Conservation (phyloP, 1,140 invertebrate species). For the Adelges cooleyi region DNA sequence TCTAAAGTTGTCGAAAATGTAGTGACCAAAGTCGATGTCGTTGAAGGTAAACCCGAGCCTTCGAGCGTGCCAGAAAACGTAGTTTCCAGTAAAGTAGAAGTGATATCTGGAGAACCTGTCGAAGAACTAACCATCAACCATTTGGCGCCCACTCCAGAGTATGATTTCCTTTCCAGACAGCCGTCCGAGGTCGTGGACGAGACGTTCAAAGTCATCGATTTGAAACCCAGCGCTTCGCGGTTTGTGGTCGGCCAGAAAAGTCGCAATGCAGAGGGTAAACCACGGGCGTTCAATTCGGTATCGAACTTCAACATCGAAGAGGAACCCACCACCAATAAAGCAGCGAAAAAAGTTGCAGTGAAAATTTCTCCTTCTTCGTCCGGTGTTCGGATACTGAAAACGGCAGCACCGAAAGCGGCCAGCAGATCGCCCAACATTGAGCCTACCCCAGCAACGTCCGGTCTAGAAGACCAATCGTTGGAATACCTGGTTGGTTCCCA, state of each 20-base stretch:
- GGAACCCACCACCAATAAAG: slow-evolving; percentile 69
- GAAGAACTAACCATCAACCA: slow-evolving; percentile 48
- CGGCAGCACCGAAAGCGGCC: slow-evolving; percentile 45
- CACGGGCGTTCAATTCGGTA: slow-evolving; percentile 64
- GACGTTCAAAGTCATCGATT: slow-evolving; percentile 50
- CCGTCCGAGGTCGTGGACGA: slow-evolving; percentile 67
- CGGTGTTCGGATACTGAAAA: slow-evolving; percentile 51
- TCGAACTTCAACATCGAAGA: slow-evolving; percentile 72
- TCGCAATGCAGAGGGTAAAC: slow-evolving; percentile 42
- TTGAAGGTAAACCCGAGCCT: not conserved
- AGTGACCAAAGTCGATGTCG: not conserved
- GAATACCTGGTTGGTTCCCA: slow-evolving; percentile 37
- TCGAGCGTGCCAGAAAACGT: not conserved
- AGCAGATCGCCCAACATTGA: slow-evolving; percentile 34
- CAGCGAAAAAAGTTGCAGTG: slow-evolving; percentile 77
- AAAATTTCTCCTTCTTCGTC: slow-evolving; percentile 60
- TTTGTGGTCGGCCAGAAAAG: not conserved
- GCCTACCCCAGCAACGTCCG: slow-evolving; percentile 21
- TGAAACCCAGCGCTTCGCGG: slow-evolving; percentile 36
- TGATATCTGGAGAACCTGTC: slow-evolving; percentile 32
- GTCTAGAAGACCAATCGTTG: slow-evolving; percentile 39
- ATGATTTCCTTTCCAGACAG: slow-evolving; percentile 68
- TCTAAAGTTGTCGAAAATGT: slow-evolving; percentile 1
- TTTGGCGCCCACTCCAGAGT: slow-evolving; percentile 58
- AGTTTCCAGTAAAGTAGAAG: slow-evolving; percentile 28